Base-by-base conservation (phyloP, 2,113 vertebrate species). In the Sander lucioperca region DNA sequence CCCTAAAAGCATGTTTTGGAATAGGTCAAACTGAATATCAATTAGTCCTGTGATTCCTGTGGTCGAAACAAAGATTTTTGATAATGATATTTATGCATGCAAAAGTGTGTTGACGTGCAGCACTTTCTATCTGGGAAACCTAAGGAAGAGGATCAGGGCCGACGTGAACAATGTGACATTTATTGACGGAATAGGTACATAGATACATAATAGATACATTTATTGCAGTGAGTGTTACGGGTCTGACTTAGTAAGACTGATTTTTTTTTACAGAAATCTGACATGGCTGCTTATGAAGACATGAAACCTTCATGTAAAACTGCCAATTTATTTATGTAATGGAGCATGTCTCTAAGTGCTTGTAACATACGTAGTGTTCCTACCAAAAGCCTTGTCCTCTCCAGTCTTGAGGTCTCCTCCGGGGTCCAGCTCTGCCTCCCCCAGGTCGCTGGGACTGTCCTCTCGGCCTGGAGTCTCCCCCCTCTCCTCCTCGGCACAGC, bases 321-420 rank as follows among this genome's bases (percentile, higher is more conserved):
- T 59, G 6, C 8, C 36, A 80, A 48, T 25, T 48, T 6, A 58
- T 27, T 5, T 14, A 45, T 15, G 19, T 16, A 57, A 50, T 8
- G 4, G 0, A 14, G 39, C 56, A 9, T 57, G 2, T 11, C 2
- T 56, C 3, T 8, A 4, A 14, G 21, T 25, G 61, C 2, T 21
- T 23, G n/a, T 36, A 3, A 50, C 18, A 53, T 2, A 27, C 27
- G 23, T 25, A 21, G 5, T 18, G 57, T 15, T 79, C 84, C 50
- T 94, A 99, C 98, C 98, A 86, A 99, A 96, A 2, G 95, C 95
- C 73, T 97, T 97, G 66, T 94, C 91, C 19, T 97, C 97, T 91
- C 95, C 95, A 84, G 86, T 92, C 87, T 97, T 96, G 74, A 84
- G 74, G 21, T 96, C 96, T 53, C 85, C 91, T 61, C 86, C 86